Base-by-base conservation (phyloP, 1,140 invertebrate species). In the Drosophila insularis region DNA sequence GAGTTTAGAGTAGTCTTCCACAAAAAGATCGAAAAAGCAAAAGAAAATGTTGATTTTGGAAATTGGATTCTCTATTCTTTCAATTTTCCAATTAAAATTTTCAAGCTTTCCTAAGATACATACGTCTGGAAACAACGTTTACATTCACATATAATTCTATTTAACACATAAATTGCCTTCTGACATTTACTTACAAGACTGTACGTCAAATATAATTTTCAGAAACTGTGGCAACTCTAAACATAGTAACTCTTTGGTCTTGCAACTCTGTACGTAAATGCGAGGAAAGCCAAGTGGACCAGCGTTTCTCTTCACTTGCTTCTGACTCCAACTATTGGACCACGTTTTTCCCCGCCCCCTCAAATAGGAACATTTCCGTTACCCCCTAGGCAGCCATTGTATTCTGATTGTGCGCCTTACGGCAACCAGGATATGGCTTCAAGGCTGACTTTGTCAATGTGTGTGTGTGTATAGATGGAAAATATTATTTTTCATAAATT, bases 401-500 rank as follows among this genome's bases (percentile, higher is more conserved):
- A 87, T 87, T 87, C 82, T 89, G 82, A 87, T 87, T 87, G 84
- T 87, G 84, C 84, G 84, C 84, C 80, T 72, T 86, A 69, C 81
- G 71, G 74, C 35, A 19, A 68, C 60, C 53, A 53, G 74, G 55
- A 46, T 50, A 50, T 61, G 63, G 64, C 73, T 74, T 27, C 73
- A 75, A 73, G 73, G 65, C 70, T 60, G 32, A 53, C 35, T 54
- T 31, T 32, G 27, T 11, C 21, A 14, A 39, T 59, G n/a, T 39
- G 14, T n/a, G 7, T 40, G 81, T 72, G 40, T 68, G 54, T 35
- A 54, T 54, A 81, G 73, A 90, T 90, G 86, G 86, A 86, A 89
- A 89, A 89, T 89, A 89, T 89, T 84, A 89, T 89, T 89, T 89
- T 89, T 89, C 85, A 89, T 89, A 89, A 89, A 89, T 89, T 90